Base-by-base conservation (phyloP, 2,797 vertebrate species). In the Amphiprion clarkii region DNA sequence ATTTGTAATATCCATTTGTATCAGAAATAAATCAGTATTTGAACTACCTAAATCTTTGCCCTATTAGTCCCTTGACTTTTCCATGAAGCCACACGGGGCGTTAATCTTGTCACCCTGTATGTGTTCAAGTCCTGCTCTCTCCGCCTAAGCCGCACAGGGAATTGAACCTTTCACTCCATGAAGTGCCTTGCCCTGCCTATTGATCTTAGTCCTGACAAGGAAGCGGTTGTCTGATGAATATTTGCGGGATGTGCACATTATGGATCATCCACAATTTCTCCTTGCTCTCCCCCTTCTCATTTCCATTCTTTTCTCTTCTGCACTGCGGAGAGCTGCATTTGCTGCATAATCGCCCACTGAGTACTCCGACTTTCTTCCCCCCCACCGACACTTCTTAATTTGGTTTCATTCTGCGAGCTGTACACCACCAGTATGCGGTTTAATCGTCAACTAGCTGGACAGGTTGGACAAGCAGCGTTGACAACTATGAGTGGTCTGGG, bases 341-440 rank as follows among this genome's bases (percentile, higher is more conserved):
- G 79, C 92, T 94, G 91, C 91, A 92, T 93, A 94, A 92, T 94
- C 85, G 67, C 89, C 84, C 75, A 72, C 83, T 81, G 85, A 93
- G 84, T 78, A 83, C 76, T 86, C 72, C 42, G 81, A 88, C 81
- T 87, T 85, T 86, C 79, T 86, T 48, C 27, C 29, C 6, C 51
- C 29, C 10, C 49, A 21, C 11, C 36, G 19, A 5, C 21, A 0
- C 25, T 40, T 82, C 83, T 86, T 80, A 81, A 88, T 87, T 87
- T 78, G 65, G 27, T 67, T 76, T 81, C 75, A 29, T 60, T 82
- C 76, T 78, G 40, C 13, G 54, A 77, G 76, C 53, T 46, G 59
- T 52, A 52, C 71, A 79, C 60, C 57, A 71, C 36, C 75, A 49
- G 71, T 39, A 13, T 76, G 66, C 6, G 1, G 54, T 84, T 78